phyloP scores from a whole-genome alignment of 2,888 invertebrate species.

The Eupithecia dodoneata region DNA sequence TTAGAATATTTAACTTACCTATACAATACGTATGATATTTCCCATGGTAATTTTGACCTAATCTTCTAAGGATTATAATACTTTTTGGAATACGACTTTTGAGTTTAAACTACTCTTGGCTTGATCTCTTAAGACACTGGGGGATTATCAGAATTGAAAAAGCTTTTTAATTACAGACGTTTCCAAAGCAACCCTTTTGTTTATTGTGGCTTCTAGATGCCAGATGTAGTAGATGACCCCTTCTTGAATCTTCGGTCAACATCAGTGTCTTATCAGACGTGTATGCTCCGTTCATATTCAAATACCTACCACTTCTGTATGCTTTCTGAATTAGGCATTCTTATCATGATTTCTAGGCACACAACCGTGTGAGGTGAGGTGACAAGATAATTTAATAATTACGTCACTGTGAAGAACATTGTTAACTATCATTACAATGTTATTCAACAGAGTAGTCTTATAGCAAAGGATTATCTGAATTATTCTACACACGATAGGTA shows the following conservation, averaged over 20 bases:
- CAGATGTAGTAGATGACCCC: slow-evolving; percentile 33
- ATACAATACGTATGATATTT: not conserved
- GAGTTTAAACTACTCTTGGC: not conserved
- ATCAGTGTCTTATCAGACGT: slow-evolving; percentile 39
- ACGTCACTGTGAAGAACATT: slow-evolving; percentile 27
- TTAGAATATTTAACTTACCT: slow-evolving; percentile 16
- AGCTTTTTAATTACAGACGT: not conserved
- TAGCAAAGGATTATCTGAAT: not conserved
- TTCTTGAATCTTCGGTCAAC: slow-evolving; percentile 34
- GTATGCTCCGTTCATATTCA: slow-evolving; percentile 30
- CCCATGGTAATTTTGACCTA: not conserved
- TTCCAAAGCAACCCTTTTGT: slow-evolving; percentile 13
- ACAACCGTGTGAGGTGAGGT: slow-evolving; percentile 30
- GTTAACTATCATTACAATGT: slow-evolving; percentile 15
- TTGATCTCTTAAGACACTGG: not conserved
- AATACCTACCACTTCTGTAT: slow-evolving; percentile 37
- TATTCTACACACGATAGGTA: no score
- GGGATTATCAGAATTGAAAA: not conserved
- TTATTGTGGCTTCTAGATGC: slow-evolving; percentile 15
- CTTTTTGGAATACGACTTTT: not conserved
- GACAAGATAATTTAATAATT: slow-evolving; percentile 39
- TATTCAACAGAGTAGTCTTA: slow-evolving; percentile 25
- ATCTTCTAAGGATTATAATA: not conserved
- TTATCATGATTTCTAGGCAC: slow-evolving; percentile 41
- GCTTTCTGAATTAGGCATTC: slow-evolving; percentile 43